Conservation (phyloP, 2,797 vertebrate species). For the Xenopus petersii region DNA sequence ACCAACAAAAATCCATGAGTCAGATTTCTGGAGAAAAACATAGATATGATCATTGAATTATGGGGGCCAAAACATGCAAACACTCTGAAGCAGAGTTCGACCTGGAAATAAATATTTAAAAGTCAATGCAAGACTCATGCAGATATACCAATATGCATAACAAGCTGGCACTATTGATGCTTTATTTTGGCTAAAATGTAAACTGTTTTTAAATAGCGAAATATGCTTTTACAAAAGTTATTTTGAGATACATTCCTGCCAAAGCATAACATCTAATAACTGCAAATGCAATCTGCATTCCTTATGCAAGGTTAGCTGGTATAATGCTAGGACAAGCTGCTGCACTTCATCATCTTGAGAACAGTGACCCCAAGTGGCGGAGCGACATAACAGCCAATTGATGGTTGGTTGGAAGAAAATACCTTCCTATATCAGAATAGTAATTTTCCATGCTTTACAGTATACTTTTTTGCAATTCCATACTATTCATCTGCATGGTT, state of each 20-base stretch:
- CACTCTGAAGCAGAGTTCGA: no score
- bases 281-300: conserved; percentile 15
- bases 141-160: conserved; percentile 7
- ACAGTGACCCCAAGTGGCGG: conserved; percentile 71
- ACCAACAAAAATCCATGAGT: no score
- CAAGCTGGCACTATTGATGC: conserved; percentile 2
- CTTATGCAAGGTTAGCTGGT: not conserved
- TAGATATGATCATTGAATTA: no score
- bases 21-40: no score
- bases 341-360: conserved; percentile 45
- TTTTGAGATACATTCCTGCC: conserved; percentile 26
- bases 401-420: no score
- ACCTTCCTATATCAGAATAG: no score
- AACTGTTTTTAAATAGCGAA: conserved; percentile 17
- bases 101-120: no score
- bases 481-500: no score
- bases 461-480: no score
- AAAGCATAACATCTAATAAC: conserved; percentile 26
- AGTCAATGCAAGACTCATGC: not conserved
- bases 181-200: conserved; percentile 6
- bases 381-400: no score
- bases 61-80: no score
- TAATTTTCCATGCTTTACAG: no score
- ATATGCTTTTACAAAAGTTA: conserved; percentile 26
- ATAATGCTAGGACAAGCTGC: not conserved